Base-by-base conservation (phyloP, 2,888 invertebrate genomes). In the Epiblema foenella region DNA sequence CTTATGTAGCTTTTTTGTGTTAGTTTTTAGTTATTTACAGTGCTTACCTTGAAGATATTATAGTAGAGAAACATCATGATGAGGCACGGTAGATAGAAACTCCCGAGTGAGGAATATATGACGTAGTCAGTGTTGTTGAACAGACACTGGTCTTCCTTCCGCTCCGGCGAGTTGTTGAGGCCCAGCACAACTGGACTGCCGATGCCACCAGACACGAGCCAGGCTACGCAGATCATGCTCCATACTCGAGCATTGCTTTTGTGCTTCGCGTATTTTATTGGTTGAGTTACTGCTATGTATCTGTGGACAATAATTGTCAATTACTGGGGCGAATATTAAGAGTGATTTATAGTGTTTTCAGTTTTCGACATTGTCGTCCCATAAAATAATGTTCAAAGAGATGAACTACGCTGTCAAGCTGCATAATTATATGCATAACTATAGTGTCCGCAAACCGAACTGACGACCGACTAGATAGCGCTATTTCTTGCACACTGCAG, bases 71-170 rank as follows among this genome's bases (percentile, higher is more conserved):
- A 98, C 90, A 99, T 97, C 98, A 99, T 99, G 81, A 99, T 98
- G 85, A 99, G 96, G 88, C 99, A 98, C 39, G 99, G 99, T 83
- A 99, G 98, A 93, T 99, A 99, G 95, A 99, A 99, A 79, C 99
- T 99, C 75, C 98, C 98, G 78, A 99, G 95, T 72, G 99, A 99
- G 9, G 99, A 99, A 92, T 98, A 98, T 82, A 99, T 97, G 85
- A 99, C 98, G 91, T 99, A 99, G 94, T 99, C 98, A 74, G 98
- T 97, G 93, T 99, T 99, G 93, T 99, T 99, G 95, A 99, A 99
- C 79, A 98, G 95, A 93, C 99, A 99, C 83, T 96, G 95, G 85
- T 96, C 96, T 65, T 96, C 95, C 77, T 95, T 94, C 76, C 98
- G 94, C 83, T 97, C 96, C 0, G 97, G 96, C 1, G 98, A 98